phyloP scores from a whole-genome alignment of 1,140 invertebrate species.

The Mactra quadrangularis region DNA sequence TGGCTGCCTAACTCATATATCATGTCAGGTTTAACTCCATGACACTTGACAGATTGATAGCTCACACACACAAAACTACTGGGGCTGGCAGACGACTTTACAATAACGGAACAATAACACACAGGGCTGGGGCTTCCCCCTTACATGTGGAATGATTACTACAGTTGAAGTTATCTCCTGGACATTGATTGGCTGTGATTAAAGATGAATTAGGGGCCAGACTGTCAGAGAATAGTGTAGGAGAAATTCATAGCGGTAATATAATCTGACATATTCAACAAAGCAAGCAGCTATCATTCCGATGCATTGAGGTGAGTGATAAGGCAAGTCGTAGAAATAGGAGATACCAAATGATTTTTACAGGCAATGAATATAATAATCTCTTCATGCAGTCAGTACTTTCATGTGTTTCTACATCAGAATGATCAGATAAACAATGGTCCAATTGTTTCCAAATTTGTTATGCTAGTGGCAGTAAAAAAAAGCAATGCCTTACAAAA shows the following conservation, averaged over 20 bases:
- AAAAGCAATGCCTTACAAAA: no score
- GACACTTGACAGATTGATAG: constrained; percentile 82
- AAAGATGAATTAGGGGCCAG: constrained; percentile 10
- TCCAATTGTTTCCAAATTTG: no score
- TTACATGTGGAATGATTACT: constrained; percentile 1
- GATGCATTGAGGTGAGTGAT: background rate
- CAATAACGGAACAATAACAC: constrained; percentile 49
- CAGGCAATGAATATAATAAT: no score
- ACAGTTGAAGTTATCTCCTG: constrained; percentile 17
- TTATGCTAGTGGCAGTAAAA: no score
- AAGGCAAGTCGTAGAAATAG: no score
- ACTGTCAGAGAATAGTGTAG: background rate
- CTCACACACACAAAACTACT: constrained; percentile 49
- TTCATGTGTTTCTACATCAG: no score
- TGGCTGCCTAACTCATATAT: constrained; percentile 77
- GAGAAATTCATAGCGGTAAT: background rate
- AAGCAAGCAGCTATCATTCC: constrained; percentile 20
- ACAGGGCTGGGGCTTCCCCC: background rate
- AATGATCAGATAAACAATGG: no score
- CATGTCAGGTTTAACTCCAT: constrained; percentile 79
- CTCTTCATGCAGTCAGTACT: no score
- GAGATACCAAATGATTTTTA: no score
- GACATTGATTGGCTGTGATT: constrained; percentile 32
- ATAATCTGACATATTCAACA: constrained; percentile 11
- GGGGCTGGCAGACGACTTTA: constrained; percentile 43